Evolutionary conservation across 2,888 invertebrate species (phyloP).

Genomic region (Cyrtodaria siliqua): DNA sequence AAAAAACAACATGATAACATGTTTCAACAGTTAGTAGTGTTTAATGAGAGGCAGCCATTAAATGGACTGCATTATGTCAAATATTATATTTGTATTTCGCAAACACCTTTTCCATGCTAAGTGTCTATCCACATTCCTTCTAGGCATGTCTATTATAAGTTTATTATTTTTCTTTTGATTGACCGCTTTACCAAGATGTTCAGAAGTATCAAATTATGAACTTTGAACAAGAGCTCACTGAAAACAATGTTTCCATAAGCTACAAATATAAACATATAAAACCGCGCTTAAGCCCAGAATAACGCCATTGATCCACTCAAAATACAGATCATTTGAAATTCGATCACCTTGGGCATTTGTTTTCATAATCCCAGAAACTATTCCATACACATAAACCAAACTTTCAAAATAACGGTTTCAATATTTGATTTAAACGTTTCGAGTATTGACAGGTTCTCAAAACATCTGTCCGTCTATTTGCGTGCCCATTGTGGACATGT

Average conservation of each 20-base stretch:
- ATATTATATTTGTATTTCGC: too few relatives aligned
- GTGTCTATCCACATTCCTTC: too few relatives aligned
- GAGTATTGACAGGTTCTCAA: constrained; percentile 40
- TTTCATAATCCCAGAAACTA: constrained; percentile 45
- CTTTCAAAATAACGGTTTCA: constrained; percentile 38
- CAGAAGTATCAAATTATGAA: neutral
- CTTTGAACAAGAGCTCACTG: constrained; percentile 4
- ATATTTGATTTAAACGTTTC: constrained; percentile 49
- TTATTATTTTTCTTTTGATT: too few relatives aligned
- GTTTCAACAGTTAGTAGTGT: too few relatives aligned
- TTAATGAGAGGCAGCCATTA: too few relatives aligned
- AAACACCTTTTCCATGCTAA: too few relatives aligned
- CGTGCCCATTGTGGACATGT: constrained; percentile 15
- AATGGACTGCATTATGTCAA: too few relatives aligned
- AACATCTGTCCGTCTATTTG: constrained; percentile 54
- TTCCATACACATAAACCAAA: constrained; percentile 46
- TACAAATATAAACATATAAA: constrained; percentile 45
- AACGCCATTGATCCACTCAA: constrained; percentile 15
- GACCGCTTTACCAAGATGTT: too few relatives aligned
- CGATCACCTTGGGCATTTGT: constrained; percentile 38
- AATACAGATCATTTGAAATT: constrained; percentile 23
- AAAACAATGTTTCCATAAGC: constrained; percentile 18
- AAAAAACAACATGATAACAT: too few relatives aligned
- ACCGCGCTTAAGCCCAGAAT: constrained; percentile 21
- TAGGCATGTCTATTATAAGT: too few relatives aligned